phyloP scores from a whole-genome alignment of 1,140 invertebrate species.

The Drusus annulatus region DNA sequence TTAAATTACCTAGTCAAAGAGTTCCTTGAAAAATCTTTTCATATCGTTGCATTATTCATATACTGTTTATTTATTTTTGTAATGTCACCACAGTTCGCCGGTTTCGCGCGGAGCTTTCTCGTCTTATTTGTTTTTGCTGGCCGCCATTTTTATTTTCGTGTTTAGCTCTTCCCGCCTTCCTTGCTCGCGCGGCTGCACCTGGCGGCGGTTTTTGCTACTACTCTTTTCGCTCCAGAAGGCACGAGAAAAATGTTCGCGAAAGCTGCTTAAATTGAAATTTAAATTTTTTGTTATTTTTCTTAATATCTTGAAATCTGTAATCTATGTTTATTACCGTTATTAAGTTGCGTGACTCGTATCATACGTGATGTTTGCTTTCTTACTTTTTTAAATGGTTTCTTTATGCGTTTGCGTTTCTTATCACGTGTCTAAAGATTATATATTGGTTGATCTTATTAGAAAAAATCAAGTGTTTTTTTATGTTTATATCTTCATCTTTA shows the following conservation, averaged over 20 bases:
- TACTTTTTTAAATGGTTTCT: no score
- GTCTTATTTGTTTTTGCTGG: conserved; percentile 44
- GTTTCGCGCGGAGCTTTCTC: conserved; percentile 46
- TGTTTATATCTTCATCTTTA: no score
- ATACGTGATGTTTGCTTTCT: no score
- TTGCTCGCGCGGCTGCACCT: conserved; percentile 28
- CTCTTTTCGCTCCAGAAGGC: conserved; percentile 18
- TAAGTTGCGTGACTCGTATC: no score
- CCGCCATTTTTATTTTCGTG: conserved; percentile 44
- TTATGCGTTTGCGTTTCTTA: no score
- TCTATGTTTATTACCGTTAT: no score
- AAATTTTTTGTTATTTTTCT: no score
- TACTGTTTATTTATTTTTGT: conserved; percentile 47
- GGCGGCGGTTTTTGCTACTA: conserved; percentile 15
- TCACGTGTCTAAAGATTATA: no score
- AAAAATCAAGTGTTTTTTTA: no score
- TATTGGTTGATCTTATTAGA: no score
- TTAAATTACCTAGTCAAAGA: background rate
- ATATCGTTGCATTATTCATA: conserved; percentile 52
- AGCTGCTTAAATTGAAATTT: no score
- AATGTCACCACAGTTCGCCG: conserved; percentile 52
- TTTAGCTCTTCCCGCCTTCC: conserved; percentile 32
- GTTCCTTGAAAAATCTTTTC: conserved; percentile 12
- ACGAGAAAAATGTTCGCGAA: conserved; percentile 11
- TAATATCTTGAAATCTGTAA: no score